Base-by-base conservation (phyloP, 2,888 invertebrate species). In the Physocephala rufipes region DNA sequence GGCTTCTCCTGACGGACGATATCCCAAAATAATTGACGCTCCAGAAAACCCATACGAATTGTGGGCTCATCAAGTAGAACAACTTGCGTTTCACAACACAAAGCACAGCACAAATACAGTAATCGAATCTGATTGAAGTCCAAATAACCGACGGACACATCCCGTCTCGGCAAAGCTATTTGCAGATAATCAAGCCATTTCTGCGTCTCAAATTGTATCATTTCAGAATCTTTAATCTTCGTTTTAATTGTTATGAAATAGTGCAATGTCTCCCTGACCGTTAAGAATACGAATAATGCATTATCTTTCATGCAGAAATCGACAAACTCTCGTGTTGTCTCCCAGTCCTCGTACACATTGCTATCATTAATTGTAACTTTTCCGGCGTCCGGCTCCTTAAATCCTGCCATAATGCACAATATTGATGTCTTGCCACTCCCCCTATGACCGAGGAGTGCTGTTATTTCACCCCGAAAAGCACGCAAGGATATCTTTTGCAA, bases 391-490 rank as follows among this genome's bases (percentile, higher is more conserved):
- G 90, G 89, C 53, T 89, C 87, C 73, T 90, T 87, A 81, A 92
- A 90, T 19, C 91, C 96, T 67, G 95, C 95, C 61, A 97, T 86
- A 90, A 96, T 93, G 0, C 94, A 93, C 88, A 96, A 93, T 7
- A 95, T 93, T 0, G 96, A 95, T 1, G 95, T 93, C 87, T 96
- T 96, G 4, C 96, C 96, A 62, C 96, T 95, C 1, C 96, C 95
- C 71, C 80, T 79, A 66, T 93, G 92, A 0, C 93, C 94, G 28
- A 94, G 85, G 21, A 94, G 80, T 5, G 93, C 94, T 1, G 76
- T 79, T 3, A 84, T 76, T 74, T 84, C 82, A n/a, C 82, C 81
- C 43, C 73, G 76, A 67, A 79, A 83, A 13, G 80, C 55, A n/a
- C 79, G 78, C 74, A 82, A 51, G 0, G 82, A 79, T 2, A 83